phyloP scores from a whole-genome alignment of 2,113 vertebrate genomes.

The Labeo rohita region DNA sequence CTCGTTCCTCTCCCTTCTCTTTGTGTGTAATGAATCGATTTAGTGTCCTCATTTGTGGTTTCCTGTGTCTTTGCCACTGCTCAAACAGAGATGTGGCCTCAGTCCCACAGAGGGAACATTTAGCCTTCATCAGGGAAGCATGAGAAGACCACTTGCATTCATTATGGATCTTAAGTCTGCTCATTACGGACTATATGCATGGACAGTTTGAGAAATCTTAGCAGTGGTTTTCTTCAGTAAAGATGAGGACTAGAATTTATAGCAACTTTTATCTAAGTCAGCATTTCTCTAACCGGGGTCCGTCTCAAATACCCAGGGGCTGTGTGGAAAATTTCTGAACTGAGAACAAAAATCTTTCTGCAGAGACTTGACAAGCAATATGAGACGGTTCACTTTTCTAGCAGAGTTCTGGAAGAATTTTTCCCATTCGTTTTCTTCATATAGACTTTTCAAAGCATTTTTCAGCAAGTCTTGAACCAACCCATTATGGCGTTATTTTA shows the following conservation, averaged over 20 bases:
- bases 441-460: background rate
- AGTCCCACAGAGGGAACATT: background rate
- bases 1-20: background rate
- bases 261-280: background rate
- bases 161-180: constrained; percentile 23
- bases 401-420: background rate
- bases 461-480: background rate
- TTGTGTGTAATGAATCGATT: constrained; percentile 42
- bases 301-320: background rate
- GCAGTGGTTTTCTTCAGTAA: background rate
- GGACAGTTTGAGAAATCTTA: background rate
- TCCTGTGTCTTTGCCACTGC: constrained; percentile 10
- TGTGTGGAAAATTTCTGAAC: background rate
- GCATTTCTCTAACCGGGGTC: background rate
- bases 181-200: constrained; percentile 10
- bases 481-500: background rate
- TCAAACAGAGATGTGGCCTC: constrained; percentile 27
- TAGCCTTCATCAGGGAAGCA: constrained; percentile 8
- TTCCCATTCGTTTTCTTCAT: background rate
- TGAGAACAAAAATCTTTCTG: background rate
- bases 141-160: constrained; percentile 2
- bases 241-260: background rate
- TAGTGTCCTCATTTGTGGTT: constrained; percentile 35
- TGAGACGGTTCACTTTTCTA: background rate
- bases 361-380: background rate